Evolutionary conservation across 2,888 invertebrate species (phyloP), one percentile per base, ranked within the genome.

Genomic region (Ctenicera cuprea): DNA sequence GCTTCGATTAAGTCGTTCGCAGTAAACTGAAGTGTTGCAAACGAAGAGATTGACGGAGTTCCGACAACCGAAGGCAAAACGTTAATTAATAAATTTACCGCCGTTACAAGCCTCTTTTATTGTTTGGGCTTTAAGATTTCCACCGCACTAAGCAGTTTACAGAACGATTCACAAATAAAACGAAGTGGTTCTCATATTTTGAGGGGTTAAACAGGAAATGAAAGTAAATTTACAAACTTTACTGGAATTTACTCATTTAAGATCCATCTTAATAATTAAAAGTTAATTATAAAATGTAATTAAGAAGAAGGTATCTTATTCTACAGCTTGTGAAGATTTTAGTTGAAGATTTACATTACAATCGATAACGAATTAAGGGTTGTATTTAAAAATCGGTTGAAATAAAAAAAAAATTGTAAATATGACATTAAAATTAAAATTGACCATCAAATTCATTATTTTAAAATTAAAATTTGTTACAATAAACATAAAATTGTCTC

Each of bases 141-240:
- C 41, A 14, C 14, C 41, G 14, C 41, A 14, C 41, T 14, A 41
- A 41, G 14, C 41, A 41, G 41, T 41, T 41, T 41, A 41, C 14
- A 41, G 41, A 41, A 41, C 41, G 41, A 41, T 41, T 41, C n/a
- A 41, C 41, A 41, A 41, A 41, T 41, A 41, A 14, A 41, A 38
- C 38, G 38, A 38, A 41, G n/a, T 8, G 41, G 41, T n/a, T 41
- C 33, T 14, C 41, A 41, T 41, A 41, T 41, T 41, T 41, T 41
- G 14, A n/a, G 14, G 7, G 14, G 41, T 14, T 14, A 14, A 14
- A 41, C 4, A 14, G 14, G 7, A 14, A 41, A 41, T 14, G 14
- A 41, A n/a, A 5, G 14, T 41, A 41, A 41, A 41, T 41, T 41
- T 41, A 14, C 4, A 41, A 41, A 14, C 14, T 41, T 41, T 14